Conservation (phyloP, 2,113 vertebrate species). For the Heterocephalus glaber region DNA sequence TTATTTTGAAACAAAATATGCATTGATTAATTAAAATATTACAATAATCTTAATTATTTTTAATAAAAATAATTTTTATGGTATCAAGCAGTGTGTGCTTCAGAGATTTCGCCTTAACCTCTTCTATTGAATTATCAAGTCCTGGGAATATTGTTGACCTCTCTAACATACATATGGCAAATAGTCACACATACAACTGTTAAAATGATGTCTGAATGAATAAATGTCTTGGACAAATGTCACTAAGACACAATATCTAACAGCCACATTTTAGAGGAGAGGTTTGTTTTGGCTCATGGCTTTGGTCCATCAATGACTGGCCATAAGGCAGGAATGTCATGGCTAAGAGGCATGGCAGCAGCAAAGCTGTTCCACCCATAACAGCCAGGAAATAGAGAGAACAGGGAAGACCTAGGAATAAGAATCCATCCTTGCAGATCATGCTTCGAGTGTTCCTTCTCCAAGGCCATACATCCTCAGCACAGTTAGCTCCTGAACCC, state of each 20-base stretch:
- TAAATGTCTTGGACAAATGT: neutral
- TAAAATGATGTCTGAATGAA: neutral
- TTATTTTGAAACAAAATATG: neutral
- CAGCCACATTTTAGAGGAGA: neutral
- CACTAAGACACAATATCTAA: neutral
- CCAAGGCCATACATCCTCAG: neutral
- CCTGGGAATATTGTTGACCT: neutral
- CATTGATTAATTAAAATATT: neutral
- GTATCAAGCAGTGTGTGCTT: neutral
- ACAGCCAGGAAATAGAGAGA: neutral
- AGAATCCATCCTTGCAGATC: neutral
- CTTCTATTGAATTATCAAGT: neutral
- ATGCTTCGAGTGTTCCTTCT: neutral
- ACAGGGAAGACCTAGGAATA: neutral
- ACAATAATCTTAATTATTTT: neutral
- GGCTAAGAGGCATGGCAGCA: neutral
- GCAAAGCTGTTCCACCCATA: neutral
- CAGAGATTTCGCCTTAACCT: neutral
- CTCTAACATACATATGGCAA: neutral
- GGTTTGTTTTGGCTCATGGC: neutral
- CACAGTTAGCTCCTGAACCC: neutral
- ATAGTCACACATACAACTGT: neutral
- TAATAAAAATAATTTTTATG: neutral
- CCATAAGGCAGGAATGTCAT: neutral
- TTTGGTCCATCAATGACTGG: neutral